Base-by-base conservation (phyloP, 2,888 invertebrate species). In the Scaptomyza caliginosa region DNA sequence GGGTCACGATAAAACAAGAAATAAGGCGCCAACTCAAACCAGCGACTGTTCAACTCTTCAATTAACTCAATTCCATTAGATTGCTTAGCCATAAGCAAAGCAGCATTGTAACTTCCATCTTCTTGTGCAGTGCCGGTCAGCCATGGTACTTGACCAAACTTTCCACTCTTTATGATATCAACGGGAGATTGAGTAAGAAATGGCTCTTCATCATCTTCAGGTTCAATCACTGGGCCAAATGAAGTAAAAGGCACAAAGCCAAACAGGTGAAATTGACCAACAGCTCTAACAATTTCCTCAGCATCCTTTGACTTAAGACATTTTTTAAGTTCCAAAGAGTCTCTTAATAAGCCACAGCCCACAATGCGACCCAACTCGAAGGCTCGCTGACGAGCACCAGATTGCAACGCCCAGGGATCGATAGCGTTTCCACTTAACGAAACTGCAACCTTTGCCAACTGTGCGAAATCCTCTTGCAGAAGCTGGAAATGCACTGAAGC, bases 401-500 rank as follows among this genome's bases (percentile, higher is more conserved):
- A 26, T 1, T 93, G 91, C 51, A 94, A 91, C 0, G 94, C 92
- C 94, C 94, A 94, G 0, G 94, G 93, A 55, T 93, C 92, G 13
- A 96, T 92, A 0, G 94, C 93, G 2, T 93, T 92, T 0, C 96
- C 96, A 81, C 96, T 96, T 87, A 93, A 93, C 0, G 95, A 95
- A 1, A 58, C 42, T 0, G 69, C 81, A 2, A 24, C 81, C 4
- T 60, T 80, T 0, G 75, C 86, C 17, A 86, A 4, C 2, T 76
- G 48, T 11, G 59, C 46, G 2, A 88, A 75, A 4, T 81, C 58
- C 8, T 94, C 93, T 0, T 95, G 94, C 11, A 96, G 76, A 72
- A 94, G 93, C 70, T 96, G 96, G 67, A 95, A 93, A 88, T 96
- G 95, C 0, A 94, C 95, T 74, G 95, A 94, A 4, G 94, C 95